Conservation (phyloP, 2,113 vertebrate species). For the Cygnus atratus region DNA sequence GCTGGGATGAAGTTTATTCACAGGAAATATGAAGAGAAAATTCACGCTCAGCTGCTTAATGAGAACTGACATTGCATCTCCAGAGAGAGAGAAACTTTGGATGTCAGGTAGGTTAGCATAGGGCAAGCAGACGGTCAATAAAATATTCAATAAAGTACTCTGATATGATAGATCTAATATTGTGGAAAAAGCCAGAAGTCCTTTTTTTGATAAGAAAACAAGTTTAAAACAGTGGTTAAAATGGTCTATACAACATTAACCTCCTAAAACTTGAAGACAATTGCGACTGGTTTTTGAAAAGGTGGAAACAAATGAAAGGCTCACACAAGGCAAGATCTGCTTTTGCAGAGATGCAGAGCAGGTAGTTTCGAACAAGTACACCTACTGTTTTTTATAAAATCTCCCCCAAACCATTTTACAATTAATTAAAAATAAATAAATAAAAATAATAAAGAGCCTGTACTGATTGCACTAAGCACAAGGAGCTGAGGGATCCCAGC, state of each 20-base stretch:
- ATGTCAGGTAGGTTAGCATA: slow-evolving; percentile 86
- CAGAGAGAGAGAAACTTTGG: slow-evolving; percentile 83
- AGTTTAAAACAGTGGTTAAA: neutral
- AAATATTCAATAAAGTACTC: slow-evolving; percentile 91
- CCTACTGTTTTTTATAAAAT: fast-evolving
- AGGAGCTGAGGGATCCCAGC: neutral
- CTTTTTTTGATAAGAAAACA: neutral
- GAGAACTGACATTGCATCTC: slow-evolving; percentile 82
- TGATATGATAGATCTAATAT: slow-evolving; percentile 87
- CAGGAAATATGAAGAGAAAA: slow-evolving; percentile 83
- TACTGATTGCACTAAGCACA: neutral
- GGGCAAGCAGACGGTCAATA: slow-evolving; percentile 88
- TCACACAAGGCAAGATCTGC: fast-evolving
- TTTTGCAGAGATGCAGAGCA: neutral
- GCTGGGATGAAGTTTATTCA: slow-evolving; percentile 82
- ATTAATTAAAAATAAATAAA: neutral
- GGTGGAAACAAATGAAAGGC: neutral
- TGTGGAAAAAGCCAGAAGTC: slow-evolving; percentile 62
- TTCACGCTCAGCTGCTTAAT: slow-evolving; percentile 84
- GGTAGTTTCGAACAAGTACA: neutral
- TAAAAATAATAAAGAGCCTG: too few species aligned
- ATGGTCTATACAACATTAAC: neutral
- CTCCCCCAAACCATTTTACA: neutral
- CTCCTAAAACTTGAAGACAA: neutral
- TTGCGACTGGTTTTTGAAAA: neutral